Conservation (phyloP, 2,888 invertebrate genomes). For the Pyrochroa serraticornis region DNA sequence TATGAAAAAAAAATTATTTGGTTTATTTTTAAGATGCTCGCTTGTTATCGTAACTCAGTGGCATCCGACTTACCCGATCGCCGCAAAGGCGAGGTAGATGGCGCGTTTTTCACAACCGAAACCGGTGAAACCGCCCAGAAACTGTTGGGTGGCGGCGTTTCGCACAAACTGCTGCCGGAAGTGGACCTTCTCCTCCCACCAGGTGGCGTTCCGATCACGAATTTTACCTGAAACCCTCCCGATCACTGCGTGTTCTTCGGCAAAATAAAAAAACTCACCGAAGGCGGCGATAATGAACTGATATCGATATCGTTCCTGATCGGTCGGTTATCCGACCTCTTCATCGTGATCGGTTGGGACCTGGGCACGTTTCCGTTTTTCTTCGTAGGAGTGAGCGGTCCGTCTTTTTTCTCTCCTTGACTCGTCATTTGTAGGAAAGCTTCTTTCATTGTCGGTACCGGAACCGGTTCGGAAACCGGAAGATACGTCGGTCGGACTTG, state of each 20-base stretch:
- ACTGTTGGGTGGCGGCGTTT: constrained; percentile 78
- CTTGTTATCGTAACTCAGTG: not conserved
- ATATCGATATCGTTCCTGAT: constrained; percentile 84
- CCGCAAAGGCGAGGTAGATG: constrained; percentile 71
- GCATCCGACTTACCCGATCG: constrained; percentile 58
- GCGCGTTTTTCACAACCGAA: constrained; percentile 59
- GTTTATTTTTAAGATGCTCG: too few relatives aligned
- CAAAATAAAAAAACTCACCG: constrained; percentile 64
- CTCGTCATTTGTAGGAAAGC: constrained; percentile 59
- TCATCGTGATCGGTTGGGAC: constrained; percentile 86
- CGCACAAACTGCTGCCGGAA: constrained; percentile 70
- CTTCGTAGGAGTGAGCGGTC: constrained; percentile 24
- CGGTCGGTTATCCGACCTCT: constrained; percentile 74
- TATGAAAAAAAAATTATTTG: too few relatives aligned
- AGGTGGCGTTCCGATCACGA: constrained; percentile 87
- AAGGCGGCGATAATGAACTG: constrained; percentile 90
- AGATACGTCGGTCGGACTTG: constrained; percentile 72
- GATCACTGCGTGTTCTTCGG: not conserved
- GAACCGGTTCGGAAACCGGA: constrained; percentile 77
- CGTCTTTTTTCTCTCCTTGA: constrained; percentile 39
- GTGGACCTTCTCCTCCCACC: constrained; percentile 67
- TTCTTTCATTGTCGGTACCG: constrained; percentile 72
- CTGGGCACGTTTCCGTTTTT: constrained; percentile 66
- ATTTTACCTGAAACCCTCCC: constrained; percentile 67
- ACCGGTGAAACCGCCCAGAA: constrained; percentile 87